phyloP scores from a whole-genome alignment of 2,797 vertebrate species.

The Danio tinwini region DNA sequence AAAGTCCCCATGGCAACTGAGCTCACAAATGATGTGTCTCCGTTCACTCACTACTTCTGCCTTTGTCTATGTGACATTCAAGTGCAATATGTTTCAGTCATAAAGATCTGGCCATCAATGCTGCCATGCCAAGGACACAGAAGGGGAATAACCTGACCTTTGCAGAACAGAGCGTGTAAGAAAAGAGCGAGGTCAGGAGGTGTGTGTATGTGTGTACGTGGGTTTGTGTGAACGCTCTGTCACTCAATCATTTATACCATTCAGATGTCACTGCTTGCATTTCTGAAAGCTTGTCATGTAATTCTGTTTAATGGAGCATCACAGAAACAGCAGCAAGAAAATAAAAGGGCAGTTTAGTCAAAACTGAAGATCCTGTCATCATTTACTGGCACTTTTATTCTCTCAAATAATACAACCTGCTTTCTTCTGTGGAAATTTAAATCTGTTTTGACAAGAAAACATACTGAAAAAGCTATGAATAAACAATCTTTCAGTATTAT shows the following conservation, averaged over 20 bases:
- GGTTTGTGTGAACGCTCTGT: neutral
- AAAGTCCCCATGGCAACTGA: constrained; percentile 76
- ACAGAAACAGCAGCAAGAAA: neutral
- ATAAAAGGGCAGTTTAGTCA: neutral
- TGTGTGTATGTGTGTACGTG: neutral
- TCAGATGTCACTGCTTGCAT: neutral
- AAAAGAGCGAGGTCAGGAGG: constrained; percentile 17
- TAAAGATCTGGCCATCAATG: constrained; percentile 15
- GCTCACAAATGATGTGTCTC: constrained; percentile 64
- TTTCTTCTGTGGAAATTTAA: neutral
- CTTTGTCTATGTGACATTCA: constrained; percentile 63
- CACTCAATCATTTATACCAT: neutral
- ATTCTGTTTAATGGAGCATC: neutral
- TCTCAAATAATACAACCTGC: neutral
- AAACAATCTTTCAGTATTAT: neutral
- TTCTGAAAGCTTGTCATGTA: neutral
- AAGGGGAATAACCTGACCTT: constrained; percentile 48
- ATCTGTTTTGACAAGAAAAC: neutral
- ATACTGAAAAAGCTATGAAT: neutral
- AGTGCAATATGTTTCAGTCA: constrained; percentile 48
- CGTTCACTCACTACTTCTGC: constrained; percentile 64
- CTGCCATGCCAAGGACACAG: constrained; percentile 20
- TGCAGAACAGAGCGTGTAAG: neutral
- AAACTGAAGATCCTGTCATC: neutral
- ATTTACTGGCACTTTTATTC: neutral